Evolutionary conservation across 2,888 invertebrate species (phyloP).

Genomic region (Andricus curvator): DNA sequence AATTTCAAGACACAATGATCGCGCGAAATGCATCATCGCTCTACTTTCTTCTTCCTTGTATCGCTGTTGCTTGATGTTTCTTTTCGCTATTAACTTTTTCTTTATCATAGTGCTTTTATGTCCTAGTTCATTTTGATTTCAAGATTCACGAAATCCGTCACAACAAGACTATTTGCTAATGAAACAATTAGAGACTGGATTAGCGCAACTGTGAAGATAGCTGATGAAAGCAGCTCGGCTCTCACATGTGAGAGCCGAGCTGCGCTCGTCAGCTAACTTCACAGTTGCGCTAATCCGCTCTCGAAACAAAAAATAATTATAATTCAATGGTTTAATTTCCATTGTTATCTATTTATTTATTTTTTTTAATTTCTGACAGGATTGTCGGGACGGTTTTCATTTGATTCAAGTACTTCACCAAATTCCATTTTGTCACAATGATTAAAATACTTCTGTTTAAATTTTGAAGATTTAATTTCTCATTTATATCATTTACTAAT

Average conservation of each 20-base stretch:
- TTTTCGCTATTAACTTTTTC: constrained; percentile 7
- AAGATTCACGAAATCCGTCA: neutral
- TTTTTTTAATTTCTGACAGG: neutral
- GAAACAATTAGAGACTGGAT: neutral
- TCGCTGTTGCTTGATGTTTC: constrained; percentile 35
- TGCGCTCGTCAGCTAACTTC: no score
- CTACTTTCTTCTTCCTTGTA: constrained; percentile 35
- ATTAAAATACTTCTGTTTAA: neutral
- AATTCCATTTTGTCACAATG: neutral
- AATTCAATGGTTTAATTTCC: neutral
- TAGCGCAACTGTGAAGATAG: no score
- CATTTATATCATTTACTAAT: neutral
- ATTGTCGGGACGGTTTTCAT: neutral
- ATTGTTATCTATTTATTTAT: no score
- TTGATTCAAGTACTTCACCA: neutral
- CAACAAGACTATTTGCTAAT: neutral
- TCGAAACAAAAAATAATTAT: neutral
- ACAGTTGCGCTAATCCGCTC: no score
- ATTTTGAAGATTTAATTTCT: neutral
- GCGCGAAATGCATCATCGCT: constrained; percentile 26
- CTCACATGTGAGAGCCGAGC: no score
- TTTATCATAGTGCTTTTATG: constrained; percentile 27
- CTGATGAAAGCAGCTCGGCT: no score
- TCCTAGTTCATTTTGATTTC: neutral
- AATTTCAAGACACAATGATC: constrained; percentile 4